These are phyloP conservation scores for Cephalotes varians DNA, from an alignment of 2,888 invertebrate genomes.

Conservation along the genomic window DNA sequence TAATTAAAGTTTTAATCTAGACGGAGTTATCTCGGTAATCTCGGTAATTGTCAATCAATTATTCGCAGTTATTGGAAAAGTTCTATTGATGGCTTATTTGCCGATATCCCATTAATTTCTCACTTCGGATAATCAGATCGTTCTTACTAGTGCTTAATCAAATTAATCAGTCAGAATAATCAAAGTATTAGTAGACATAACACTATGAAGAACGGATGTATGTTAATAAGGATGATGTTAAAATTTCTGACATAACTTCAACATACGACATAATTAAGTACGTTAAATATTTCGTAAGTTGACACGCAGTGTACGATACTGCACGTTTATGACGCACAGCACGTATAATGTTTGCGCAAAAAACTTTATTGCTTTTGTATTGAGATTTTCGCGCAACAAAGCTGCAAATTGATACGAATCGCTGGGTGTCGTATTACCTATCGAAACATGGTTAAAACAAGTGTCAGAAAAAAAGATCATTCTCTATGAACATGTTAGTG, in stretches of 20 bases:
- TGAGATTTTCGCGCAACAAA: too few relatives aligned
- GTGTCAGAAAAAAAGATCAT: too few relatives aligned
- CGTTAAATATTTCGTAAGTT: too few relatives aligned
- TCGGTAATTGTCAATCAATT: constrained; percentile 27
- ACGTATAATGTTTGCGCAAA: too few relatives aligned
- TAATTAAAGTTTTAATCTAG: constrained; percentile 46
- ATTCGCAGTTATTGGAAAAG: not conserved
- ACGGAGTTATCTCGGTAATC: not conserved
- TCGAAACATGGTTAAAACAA: too few relatives aligned
- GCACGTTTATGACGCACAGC: too few relatives aligned
- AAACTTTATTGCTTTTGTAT: too few relatives aligned
- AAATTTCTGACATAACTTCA: not conserved
- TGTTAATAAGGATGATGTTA: not conserved
- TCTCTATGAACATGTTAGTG: too few relatives aligned
- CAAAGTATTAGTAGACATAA: not conserved
- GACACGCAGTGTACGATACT: too few relatives aligned
- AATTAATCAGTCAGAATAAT: constrained; percentile 1
- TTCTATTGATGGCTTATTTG: not conserved
- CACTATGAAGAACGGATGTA: not conserved
- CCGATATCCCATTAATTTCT: not conserved
- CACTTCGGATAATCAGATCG: not conserved
- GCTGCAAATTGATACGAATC: too few relatives aligned
- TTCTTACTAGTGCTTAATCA: not conserved
- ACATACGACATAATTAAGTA: too few relatives aligned
- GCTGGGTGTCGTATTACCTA: too few relatives aligned